phyloP scores from a whole-genome alignment of 2,797 vertebrate genomes.

The Mormyrus proboscirostris region DNA sequence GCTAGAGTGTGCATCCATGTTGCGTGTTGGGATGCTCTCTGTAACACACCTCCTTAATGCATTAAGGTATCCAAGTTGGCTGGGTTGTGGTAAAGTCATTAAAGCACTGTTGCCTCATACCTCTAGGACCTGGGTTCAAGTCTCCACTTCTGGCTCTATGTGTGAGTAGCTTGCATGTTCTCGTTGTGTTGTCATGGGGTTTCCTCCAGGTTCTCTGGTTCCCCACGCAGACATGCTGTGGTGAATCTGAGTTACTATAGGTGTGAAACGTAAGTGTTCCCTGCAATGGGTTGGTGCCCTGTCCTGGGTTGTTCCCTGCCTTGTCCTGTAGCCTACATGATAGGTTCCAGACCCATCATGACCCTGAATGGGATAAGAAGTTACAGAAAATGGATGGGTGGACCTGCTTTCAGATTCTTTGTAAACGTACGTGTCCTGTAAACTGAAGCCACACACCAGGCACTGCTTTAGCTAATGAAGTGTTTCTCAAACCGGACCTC shows the following conservation, averaged over 20 bases:
- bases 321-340: background rate
- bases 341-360: background rate
- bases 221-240: background rate
- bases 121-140: background rate
- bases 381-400: background rate
- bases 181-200: background rate
- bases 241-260: background rate
- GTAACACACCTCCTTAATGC: background rate
- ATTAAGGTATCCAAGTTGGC: background rate
- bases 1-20: background rate
- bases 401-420: background rate
- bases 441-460: background rate
- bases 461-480: background rate
- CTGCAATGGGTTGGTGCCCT: background rate
- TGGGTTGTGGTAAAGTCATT: background rate
- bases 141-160: background rate
- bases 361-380: background rate
- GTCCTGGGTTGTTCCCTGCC: background rate
- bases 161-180: background rate
- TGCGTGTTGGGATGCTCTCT: background rate
- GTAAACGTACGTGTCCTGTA: background rate
- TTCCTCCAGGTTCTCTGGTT: background rate
- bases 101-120: background rate
- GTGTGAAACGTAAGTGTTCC: background rate
- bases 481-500: background rate